Evolutionary conservation across 2,113 vertebrate species (phyloP), one percentile per base, ranked within the genome.

Genomic region (Phaetusa simplex): DNA sequence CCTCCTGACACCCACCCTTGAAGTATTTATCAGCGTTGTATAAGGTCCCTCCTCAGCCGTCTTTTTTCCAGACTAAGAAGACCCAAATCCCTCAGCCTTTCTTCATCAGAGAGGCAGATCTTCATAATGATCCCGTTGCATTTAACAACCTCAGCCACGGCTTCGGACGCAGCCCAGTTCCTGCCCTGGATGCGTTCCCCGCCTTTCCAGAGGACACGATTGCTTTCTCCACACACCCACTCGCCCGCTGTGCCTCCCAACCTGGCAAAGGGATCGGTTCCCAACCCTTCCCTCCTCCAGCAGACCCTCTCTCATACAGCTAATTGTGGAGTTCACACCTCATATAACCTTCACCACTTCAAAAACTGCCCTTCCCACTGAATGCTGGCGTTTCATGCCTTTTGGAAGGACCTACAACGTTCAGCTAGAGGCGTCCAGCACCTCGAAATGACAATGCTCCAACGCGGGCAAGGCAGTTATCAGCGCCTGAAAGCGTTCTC

Each of bases 351-450:
- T 45, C 18, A 1, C 12, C 5, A 2, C 66, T 79, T 52, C 13
- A 12, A 76, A 45, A 59, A 40, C 16, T 5, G 15, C 62, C 40
- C 34, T 77, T 30, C 58, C 19, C 11, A 30, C 64, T 53, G 6
- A 15, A 23, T 0, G 8, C 8, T n/a, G 36, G 5, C 45, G 29
- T 50, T 83, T 52, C 50, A 8, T 0, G 5, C 43, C 1, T 40
- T 53, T 58, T 32, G 4, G 3, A n/a, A 62, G 11, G 4, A 32
- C 1, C 58, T 26, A 3, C 19, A 30, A 17, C 32, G n/a, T 2
- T 8, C 62, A 43, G 12, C 34, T 4, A 2, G 34, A 62, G 20
- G 29, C 15, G 11, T 8, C 73, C 72, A 56, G 45, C 62, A n/a
- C 66, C 82, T 38, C 14, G 16, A 20, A 62, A n/a, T 16, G 1